Evolutionary conservation across 2,888 invertebrate species (phyloP), one percentile per base, ranked within the genome.

Genomic region (Girardia tigrina): DNA sequence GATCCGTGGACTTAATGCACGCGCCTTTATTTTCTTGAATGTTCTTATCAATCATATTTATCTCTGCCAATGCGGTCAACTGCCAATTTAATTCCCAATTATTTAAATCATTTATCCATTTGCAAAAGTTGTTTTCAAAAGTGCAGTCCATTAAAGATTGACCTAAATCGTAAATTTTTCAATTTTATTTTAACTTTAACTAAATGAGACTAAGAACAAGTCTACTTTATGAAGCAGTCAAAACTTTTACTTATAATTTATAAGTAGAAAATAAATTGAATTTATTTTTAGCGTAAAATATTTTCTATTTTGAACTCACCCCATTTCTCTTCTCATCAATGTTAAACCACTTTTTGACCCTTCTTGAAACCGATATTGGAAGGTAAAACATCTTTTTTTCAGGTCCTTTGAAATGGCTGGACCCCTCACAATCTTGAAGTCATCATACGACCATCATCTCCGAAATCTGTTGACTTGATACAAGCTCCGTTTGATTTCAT

Each of bases 1-100:
- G 4, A 20, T 56, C 56, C n/a, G 56, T 56, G 4, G 56, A 56
- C 23, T 56, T 56, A 56, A 56, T n/a, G n/a, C 56, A 56, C n/a
- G 56, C 56, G 4, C 56, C 56, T 56, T 56, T 56, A 56, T 56
- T 56, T n/a, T 56, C 56, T 4, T 20, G 4, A 6, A 56, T 4
- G 23, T 56, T 4, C 56, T 23, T 56, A 8, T 56, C 56, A 56
- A 56, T 56, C 56, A 56, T 56, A n/a, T 23, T 23, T 20, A 56
- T 56, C 23, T 56, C 56, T 20, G n/a, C 56, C 56, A 56, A 20
- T 56, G 56, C 56, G n/a, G 56, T 56, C 56, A 56, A 56, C n/a
- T 56, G 56, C 56, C 56, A 56, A 56, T 56, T 56, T 56, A 56
- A 56, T 12, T 56, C 56, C 56, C 56, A 56, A 56, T 56, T 56